Evolutionary conservation across 2,113 vertebrate genomes (phyloP), one percentile per base, ranked within the genome.

Genomic region (Pongo pygmaeus): DNA sequence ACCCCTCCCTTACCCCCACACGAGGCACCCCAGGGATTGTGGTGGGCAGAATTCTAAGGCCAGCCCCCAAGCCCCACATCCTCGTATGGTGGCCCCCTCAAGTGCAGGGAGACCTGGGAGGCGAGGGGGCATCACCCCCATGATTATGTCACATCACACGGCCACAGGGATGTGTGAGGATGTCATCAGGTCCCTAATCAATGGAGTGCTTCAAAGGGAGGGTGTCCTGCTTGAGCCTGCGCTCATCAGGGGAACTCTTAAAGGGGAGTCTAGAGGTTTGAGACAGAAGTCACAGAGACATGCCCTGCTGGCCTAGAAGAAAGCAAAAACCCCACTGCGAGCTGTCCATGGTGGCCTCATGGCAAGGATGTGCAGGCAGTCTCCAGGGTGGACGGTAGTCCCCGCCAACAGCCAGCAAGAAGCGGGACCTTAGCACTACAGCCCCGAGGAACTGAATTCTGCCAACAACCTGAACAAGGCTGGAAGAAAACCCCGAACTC

Each of bases 41-140:
- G 16, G 64, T 52, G 17, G 46, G 20, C 22, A 52, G 70, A 46
- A 75, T 23, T 59, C 70, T 13, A 57, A 46, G 52, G 9, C 18
- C 18, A 59, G 4, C 38, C 86, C 67, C 43, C 12, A 0, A 6
- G 2, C 5, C 27, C 17, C n/a, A 18, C 9, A 4, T 23, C 70
- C 22, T 48, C 12, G 0, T 46, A 25, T 8, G 8, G 22, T 18
- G 32, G 43, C 27, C 46, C 74, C 32, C 35, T 27, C 14, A 30
- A 12, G 55, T 25, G 11, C 9, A 32, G 38, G 22, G 20, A 77
- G 61, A 46, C 69, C 25, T 1, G 3, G 50, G 23, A 17, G 0
- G 6, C 3, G 2, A 50, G 35, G 16, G 30, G 20, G 11, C 14
- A 4, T 61, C 72, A 35, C 11, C 10, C 4, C 27, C 1, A 0